Evolutionary conservation across 2,113 vertebrate species (phyloP).

Genomic region (Vulpes vulpes): DNA sequence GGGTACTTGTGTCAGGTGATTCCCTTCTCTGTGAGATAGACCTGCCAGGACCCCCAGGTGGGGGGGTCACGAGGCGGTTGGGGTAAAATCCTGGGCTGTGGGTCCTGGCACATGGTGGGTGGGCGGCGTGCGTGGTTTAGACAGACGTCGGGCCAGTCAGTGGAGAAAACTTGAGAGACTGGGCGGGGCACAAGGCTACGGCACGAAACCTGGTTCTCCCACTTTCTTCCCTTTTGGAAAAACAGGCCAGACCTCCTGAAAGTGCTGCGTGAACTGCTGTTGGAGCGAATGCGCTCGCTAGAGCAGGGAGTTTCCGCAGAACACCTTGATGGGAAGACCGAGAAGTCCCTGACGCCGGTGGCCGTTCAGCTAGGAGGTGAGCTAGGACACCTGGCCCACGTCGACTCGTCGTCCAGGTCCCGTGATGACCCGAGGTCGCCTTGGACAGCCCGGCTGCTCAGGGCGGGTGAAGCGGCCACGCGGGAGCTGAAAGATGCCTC

Average conservation of each 20-base stretch:
- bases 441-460: conserved; percentile 69
- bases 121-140: neutral
- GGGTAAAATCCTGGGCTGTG: neutral
- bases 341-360: conserved; percentile 86
- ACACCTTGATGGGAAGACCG: conserved; percentile 87
- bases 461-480: conserved; percentile 76
- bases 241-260: conserved; percentile 87
- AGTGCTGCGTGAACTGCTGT: conserved; percentile 83
- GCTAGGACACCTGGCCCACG: conserved; percentile 82
- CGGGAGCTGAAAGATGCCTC: conserved; percentile 85
- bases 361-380: conserved; percentile 87
- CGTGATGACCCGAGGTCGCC: conserved; percentile 81
- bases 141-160: neutral
- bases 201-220: conserved; percentile 67
- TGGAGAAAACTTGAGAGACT: neutral
- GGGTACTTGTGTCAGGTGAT: neutral
- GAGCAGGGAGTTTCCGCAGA: conserved; percentile 88
- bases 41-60: neutral
- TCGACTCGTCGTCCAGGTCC: conserved; percentile 85
- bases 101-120: neutral
- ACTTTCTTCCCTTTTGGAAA: conserved; percentile 63
- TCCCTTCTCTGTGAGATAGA: neutral
- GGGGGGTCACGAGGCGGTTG: neutral
- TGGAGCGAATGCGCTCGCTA: conserved; percentile 87
- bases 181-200: neutral